Conservation (phyloP, 2,797 vertebrate species). For the Fundulus diaphanus region DNA sequence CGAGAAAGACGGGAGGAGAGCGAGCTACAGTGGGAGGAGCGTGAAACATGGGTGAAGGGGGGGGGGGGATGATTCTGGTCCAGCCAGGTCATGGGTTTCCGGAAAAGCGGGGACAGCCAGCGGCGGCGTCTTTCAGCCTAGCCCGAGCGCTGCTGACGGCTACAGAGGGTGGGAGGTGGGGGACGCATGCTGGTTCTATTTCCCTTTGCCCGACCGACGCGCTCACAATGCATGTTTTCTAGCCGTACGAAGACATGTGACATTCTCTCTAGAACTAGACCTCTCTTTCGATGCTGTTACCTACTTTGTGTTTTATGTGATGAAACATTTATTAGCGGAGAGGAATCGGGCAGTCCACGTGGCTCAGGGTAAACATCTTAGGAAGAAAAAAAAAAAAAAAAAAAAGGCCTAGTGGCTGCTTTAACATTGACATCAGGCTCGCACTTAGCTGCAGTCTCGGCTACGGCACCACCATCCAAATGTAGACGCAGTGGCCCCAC, state of each 20-base stretch:
- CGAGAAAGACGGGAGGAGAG: constrained; percentile 63
- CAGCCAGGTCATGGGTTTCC: constrained; percentile 82
- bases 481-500: background rate
- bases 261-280: constrained; percentile 63
- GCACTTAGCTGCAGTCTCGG: constrained; percentile 54
- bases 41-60: constrained; percentile 72
- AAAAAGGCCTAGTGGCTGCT: constrained; percentile 20
- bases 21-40: constrained; percentile 64
- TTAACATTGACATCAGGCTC: constrained; percentile 20
- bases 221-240: background rate
- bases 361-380: constrained; percentile 27
- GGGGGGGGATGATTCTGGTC: constrained; percentile 69
- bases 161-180: constrained; percentile 21
- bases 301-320: background rate
- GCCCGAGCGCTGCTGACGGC: constrained; percentile 62
- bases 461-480: constrained; percentile 13
- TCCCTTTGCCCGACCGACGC: background rate
- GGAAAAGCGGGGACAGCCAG: constrained; percentile 86
- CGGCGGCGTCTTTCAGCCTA: constrained; percentile 69
- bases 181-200: constrained; percentile 71
- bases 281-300: constrained; percentile 5
- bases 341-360: constrained; percentile 22
- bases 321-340: background rate
- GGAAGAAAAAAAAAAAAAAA: no score
- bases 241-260: constrained; percentile 36